Percentiles rank a stretch among this genome's conserved stretches.
These are phyloP conservation scores for Chionomys nivalis DNA, from an alignment of 2,113 vertebrate genomes.

Conservation along the genomic window DNA sequence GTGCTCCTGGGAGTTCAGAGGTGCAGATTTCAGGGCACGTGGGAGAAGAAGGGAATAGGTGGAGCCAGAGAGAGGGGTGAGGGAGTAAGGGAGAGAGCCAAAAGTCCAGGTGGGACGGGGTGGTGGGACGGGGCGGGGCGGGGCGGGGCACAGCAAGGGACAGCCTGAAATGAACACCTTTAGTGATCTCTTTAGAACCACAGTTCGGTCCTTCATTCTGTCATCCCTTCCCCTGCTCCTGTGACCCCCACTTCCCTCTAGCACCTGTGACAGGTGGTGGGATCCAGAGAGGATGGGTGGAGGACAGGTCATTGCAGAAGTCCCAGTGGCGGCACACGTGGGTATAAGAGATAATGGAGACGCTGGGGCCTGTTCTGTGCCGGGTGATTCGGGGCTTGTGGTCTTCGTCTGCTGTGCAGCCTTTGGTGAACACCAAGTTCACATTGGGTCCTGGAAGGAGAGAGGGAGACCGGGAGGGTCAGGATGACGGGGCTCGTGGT, in stretches of 20 bases:
- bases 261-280: neutral
- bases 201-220: too few species aligned
- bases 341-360: slow-evolving; percentile 57
- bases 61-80: neutral
- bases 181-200: too few species aligned
- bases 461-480: neutral
- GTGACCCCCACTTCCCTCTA: fast-evolving
- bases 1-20: neutral
- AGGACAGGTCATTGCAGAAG: slow-evolving; percentile 52
- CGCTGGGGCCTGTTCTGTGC: slow-evolving; percentile 16
- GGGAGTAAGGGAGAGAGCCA: neutral
- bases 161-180: too few species aligned
- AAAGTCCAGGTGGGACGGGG: neutral
- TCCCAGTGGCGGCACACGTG: slow-evolving; percentile 9
- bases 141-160: too few species aligned
- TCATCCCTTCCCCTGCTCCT: neutral
- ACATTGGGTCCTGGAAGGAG: neutral
- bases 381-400: neutral
- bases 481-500: neutral
- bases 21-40: neutral
- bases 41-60: neutral
- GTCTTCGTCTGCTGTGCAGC: neutral
- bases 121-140: too few species aligned
- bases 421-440: neutral
- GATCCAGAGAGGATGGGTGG: neutral